Base-by-base conservation (phyloP, 2,113 vertebrate genomes). In the Cyprinodon brontotheroides region DNA sequence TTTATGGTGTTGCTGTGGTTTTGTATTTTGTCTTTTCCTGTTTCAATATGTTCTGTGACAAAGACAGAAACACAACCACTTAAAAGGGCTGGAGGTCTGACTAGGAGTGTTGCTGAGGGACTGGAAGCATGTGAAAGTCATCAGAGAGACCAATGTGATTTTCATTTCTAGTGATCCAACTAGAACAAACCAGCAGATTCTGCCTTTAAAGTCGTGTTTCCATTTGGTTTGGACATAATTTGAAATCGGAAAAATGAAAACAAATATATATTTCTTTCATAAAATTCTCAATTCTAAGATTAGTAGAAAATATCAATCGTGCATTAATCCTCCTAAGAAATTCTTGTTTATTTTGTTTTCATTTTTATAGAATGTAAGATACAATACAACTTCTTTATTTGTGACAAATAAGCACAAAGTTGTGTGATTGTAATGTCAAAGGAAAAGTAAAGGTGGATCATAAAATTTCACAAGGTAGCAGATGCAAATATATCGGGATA, bases 91-190 rank as follows among this genome's bases (percentile, higher is more conserved):
- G 39, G 61, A 76, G 69, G 81, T 83, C 75, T 53, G 62, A 86
- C 69, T 61, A 59, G 69, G 39, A 80, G 78, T 68, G 74, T 87
- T 82, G 71, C 75, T 82, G 71, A 79, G 68, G 38, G 70, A 71
- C 66, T 17, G 11, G 75, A 72, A 85, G 81, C 91, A 93, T 92
- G 91, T 92, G 91, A 93, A 88, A 86, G 86, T 89, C 88, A 91
- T 93, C 87, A 91, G 76, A 86, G 61, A 61, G 59, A 17, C 59
- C 86, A 90, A 83, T 62, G 85, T 89, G 89, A 91, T 77, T 86
- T 81, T 86, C 80, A 90, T 93, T 89, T 84, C 60, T 50, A 66
- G 45, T 7, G 48, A 65, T 88, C 61, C 48, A 70, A 64, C 81
- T 75, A 17, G 66, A 72, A n/a, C 59, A 72, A 73, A 69, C 80